These are phyloP conservation scores for Desmophyllum pertusum DNA, from an alignment of 92 coral and sea anemone genomes.

Conservation along the genomic window DNA sequence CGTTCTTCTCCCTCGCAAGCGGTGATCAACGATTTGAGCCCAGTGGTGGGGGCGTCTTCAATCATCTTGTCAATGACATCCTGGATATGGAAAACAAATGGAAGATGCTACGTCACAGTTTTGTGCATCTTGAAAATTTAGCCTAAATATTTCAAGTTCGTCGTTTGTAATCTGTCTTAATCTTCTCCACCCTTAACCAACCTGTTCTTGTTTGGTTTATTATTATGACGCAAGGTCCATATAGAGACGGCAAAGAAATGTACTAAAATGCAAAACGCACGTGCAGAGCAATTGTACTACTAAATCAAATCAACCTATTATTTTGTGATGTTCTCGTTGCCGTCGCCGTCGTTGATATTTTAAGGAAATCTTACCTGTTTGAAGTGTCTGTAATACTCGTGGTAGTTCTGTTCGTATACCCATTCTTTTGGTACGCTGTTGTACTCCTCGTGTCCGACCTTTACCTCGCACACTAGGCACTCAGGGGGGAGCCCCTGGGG, in stretches of 20 bases:
- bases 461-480: conserved; percentile 85
- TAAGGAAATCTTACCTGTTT: conserved; percentile 52
- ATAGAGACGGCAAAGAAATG: too few relatives aligned
- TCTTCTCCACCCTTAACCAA: too few relatives aligned
- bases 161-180: too few relatives aligned
- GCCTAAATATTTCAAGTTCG: too few relatives aligned
- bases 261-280: too few relatives aligned
- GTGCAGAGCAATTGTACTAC: too few relatives aligned
- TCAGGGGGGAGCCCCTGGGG: conserved; percentile 90
- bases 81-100: conserved; percentile 36
- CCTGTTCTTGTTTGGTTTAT: too few relatives aligned
- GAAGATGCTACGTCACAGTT: too few relatives aligned
- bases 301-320: too few relatives aligned
- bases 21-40: conserved; percentile 84
- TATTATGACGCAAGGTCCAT: too few relatives aligned
- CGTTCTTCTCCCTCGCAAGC: conserved; percentile 96
- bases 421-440: conserved; percentile 71
- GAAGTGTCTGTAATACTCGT: conserved; percentile 63
- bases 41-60: conserved; percentile 89
- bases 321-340: too few relatives aligned
- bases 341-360: background rate
- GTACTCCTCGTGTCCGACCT: conserved; percentile 72
- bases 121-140: too few relatives aligned
- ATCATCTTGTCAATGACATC: conserved; percentile 86
- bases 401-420: conserved; percentile 68